Base-by-base conservation (phyloP, 1,140 invertebrate species). In the Dendroctonus ponderosae region DNA sequence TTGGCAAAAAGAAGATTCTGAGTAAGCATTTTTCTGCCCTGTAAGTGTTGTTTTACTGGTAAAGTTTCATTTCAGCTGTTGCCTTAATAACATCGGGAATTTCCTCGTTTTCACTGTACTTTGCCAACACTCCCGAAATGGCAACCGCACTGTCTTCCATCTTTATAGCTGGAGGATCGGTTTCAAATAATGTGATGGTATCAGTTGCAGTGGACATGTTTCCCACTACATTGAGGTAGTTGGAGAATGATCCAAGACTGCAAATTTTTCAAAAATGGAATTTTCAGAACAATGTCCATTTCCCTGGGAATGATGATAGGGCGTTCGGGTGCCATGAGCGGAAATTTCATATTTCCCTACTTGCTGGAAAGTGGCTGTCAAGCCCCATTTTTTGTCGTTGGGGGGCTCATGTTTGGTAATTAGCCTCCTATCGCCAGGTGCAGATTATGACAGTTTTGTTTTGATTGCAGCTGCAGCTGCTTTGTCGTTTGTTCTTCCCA, bases 161-260 rank as follows among this genome's bases (percentile, higher is more conserved):
- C 15, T 72, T 72, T 54, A 70, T 70, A 9, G 68, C 69, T 6
- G 52, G 69, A 6, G 65, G 62, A 3, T 70, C 73, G 44, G 66
- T 77, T 44, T 69, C 61, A 14, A 63, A 65, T 7, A 77, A 75
- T 54, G 66, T 74, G 6, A 56, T 75, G 37, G 53, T 74, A n/a
- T 69, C 71, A 7, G 66, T 75, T 3, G 68, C 73, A 38, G 70
- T 77, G 38, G 74, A 78, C 66, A 46, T 77, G n/a, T 76, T 78
- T 61, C 76, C 76, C 51, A 78, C 76, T 7, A 73, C 70, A 58
- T 73, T 78, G 67, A 72, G 75, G 73, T 72, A 62, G 15, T 3
- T 2, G 44, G 44, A 3, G 4, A 11, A 2, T 46, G 44, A 2
- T 46, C 12, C 12, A 14, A 3, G 44, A 2, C 2, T 46, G 44